These are phyloP conservation scores for Glyphotaelius pellucidus DNA, from an alignment of 2,888 invertebrate species.

Conservation along the genomic window DNA sequence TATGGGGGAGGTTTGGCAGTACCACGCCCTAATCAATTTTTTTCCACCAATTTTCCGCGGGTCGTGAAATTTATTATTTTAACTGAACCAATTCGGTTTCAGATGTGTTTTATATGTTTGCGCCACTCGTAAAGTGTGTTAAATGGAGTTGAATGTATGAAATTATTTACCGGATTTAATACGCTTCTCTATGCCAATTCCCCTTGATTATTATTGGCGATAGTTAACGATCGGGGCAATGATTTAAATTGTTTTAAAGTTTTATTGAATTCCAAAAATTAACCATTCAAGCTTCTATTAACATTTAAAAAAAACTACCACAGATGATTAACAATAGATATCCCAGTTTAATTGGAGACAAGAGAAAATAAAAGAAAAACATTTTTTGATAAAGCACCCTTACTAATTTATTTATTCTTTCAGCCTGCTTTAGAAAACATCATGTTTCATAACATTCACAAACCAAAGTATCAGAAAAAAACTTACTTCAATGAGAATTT, in stretches of 20 bases:
- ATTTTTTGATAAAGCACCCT: background rate
- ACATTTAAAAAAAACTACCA: background rate
- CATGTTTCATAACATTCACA: background rate
- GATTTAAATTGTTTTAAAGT: background rate
- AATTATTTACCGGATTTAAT: background rate
- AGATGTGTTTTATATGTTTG: conserved; percentile 28
- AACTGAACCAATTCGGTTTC: conserved; percentile 6
- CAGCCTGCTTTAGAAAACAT: background rate
- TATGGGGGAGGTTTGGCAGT: background rate
- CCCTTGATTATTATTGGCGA: background rate
- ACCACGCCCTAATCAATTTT: conserved; percentile 54
- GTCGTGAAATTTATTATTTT: conserved; percentile 53
- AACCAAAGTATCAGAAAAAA: background rate
- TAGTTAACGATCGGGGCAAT: background rate
- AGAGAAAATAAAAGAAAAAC: background rate
- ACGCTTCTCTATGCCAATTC: background rate
- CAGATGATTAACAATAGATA: too few relatives aligned
- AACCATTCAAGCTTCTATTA: background rate
- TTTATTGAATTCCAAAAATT: background rate
- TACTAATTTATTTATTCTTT: background rate
- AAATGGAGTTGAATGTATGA: conserved; percentile 40
- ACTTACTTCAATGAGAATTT: background rate
- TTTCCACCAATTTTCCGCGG: conserved; percentile 40
- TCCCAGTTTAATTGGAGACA: background rate
- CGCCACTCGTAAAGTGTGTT: conserved; percentile 30